phyloP scores from a whole-genome alignment of 2,888 invertebrate species.

The Leptopilina syphax region DNA sequence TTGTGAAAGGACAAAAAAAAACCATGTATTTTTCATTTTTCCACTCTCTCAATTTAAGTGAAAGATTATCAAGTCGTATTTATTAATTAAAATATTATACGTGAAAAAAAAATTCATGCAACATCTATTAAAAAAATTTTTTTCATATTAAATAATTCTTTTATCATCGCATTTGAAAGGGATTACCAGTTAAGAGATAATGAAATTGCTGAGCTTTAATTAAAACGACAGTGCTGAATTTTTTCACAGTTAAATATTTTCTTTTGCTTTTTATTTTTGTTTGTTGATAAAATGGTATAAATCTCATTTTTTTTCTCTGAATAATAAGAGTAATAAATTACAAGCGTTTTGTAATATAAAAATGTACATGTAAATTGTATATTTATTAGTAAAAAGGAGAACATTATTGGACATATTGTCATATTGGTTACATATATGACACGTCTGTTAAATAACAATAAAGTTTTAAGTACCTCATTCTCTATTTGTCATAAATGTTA shows the following conservation, averaged over 20 bases:
- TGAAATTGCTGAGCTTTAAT: slow-evolving; percentile 35
- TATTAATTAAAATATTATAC: not conserved
- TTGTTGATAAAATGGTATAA: not conserved
- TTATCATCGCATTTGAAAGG: slow-evolving; percentile 15
- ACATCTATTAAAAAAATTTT: not conserved
- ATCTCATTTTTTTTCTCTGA: not conserved
- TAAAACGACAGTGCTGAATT: slow-evolving; percentile 31
- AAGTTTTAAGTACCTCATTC: not conserved
- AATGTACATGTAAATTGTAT: not conserved
- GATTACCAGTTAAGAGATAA: slow-evolving; percentile 24
- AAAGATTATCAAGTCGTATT: not conserved
- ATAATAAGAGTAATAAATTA: too few species aligned
- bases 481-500: slow-evolving; percentile 19
- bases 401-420: not conserved
- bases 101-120: not conserved
- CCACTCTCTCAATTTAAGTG: not conserved
- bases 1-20: too few species aligned
- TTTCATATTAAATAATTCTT: slow-evolving; percentile 31
- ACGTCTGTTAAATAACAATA: slow-evolving; percentile 6
- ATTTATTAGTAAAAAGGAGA: not conserved
- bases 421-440: not conserved
- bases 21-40: not conserved
- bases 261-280: not conserved
- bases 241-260: too few species aligned
- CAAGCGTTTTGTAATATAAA: not conserved